These are phyloP conservation scores for Clinocottus analis DNA, from an alignment of 2,113 vertebrate species.

Conservation along the genomic window DNA sequence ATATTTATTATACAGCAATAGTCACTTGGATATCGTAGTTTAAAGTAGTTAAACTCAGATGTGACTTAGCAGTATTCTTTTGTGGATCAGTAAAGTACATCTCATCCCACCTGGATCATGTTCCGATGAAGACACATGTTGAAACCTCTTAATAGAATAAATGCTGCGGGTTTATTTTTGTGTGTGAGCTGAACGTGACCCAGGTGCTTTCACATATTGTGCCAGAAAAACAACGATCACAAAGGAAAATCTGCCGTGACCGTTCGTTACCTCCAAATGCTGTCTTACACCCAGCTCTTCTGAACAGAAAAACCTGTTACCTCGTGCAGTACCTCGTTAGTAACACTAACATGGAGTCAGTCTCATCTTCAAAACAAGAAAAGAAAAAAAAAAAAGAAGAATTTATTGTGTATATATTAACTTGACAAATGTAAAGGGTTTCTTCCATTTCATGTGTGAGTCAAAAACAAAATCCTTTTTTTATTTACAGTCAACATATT, in stretches of 20 bases:
- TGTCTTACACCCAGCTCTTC: constrained; percentile 77
- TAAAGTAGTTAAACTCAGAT: constrained; percentile 58
- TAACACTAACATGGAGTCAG: constrained; percentile 74
- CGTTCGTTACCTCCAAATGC: constrained; percentile 69
- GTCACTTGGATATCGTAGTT: constrained; percentile 65
- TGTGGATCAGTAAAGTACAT: constrained; percentile 57
- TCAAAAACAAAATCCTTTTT: constrained; percentile 67
- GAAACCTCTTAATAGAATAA: neutral
- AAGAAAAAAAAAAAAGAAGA: constrained; percentile 34
- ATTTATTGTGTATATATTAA: constrained; percentile 75
- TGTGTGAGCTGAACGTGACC: constrained; percentile 46
- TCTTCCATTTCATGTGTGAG: constrained; percentile 77
- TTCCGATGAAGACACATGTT: constrained; percentile 26
- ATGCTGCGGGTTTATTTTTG: constrained; percentile 23
- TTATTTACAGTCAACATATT: constrained; percentile 68
- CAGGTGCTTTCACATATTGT: constrained; percentile 75
- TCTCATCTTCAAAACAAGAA: constrained; percentile 71
- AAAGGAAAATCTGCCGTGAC: constrained; percentile 37
- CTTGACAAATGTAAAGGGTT: constrained; percentile 78
- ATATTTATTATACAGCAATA: constrained; percentile 83
- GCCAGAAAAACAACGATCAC: constrained; percentile 60
- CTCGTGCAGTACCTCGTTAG: constrained; percentile 79
- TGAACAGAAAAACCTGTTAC: constrained; percentile 79
- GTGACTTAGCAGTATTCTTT: constrained; percentile 59
- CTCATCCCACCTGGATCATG: constrained; percentile 65